Percentiles rank a stretch among this genome's conserved stretches.
Conservation (phyloP, 1,140 invertebrate species). For the Megathymus violae region DNA sequence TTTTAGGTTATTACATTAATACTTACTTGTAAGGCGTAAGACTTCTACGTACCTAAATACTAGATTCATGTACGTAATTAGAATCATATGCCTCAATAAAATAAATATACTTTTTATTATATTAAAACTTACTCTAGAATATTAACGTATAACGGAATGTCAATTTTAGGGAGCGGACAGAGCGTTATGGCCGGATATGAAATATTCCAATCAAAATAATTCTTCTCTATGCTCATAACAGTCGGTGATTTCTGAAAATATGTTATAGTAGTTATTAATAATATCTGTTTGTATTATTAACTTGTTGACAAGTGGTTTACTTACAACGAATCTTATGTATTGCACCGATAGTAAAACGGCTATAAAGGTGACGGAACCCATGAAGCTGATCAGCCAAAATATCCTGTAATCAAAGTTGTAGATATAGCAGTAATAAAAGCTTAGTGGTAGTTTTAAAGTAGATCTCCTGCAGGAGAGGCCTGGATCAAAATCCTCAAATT, state of each 20-base stretch:
- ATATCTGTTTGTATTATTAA: conserved; percentile 1
- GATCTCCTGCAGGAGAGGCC: too few relatives aligned
- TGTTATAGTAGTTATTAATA: conserved; percentile 1
- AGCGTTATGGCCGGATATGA: conserved; percentile 85
- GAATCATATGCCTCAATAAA: too few relatives aligned
- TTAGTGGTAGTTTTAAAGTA: too few relatives aligned
- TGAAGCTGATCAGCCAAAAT: conserved; percentile 59
- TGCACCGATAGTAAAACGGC: conserved; percentile 49
- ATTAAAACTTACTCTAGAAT: conserved; percentile 52
- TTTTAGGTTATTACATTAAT: too few relatives aligned
- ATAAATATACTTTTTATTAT: conserved; percentile 8
- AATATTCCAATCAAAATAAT: conserved; percentile 87
- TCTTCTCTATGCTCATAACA: conserved; percentile 87
- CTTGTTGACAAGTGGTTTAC: conserved; percentile 34
- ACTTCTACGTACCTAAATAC: too few relatives aligned
- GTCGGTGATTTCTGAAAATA: conserved; percentile 79
- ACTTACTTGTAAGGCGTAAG: too few relatives aligned
- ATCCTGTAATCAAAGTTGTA: conserved; percentile 48
- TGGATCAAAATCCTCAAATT: too few relatives aligned
- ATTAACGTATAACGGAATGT: conserved; percentile 55
- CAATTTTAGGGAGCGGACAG: conserved; percentile 80
- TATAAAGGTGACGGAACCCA: conserved; percentile 40
- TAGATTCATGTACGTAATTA: too few relatives aligned
- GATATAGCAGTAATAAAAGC: too few relatives aligned
- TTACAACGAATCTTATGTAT: conserved; percentile 62